Evolutionary conservation across 2,113 vertebrate species (phyloP).

Genomic region (Nestor notabilis): DNA sequence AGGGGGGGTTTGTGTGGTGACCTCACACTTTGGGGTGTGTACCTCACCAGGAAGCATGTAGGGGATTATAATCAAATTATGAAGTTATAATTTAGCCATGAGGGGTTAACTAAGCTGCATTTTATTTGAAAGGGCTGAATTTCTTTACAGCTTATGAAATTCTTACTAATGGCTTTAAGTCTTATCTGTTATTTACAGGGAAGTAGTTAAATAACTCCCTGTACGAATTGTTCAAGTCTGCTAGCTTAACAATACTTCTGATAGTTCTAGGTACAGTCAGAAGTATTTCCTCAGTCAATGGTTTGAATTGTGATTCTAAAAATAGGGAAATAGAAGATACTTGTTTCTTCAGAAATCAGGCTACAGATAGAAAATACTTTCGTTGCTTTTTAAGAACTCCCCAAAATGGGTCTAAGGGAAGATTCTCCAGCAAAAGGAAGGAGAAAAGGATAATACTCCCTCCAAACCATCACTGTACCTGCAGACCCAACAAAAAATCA

Average conservation of each 20-base stretch:
- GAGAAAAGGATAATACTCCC: not conserved
- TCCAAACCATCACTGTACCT: not conserved
- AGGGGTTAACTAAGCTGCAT: not conserved
- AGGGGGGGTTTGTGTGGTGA: not conserved
- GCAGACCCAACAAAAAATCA: not conserved
- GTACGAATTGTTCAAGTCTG: constrained; percentile 2
- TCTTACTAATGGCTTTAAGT: not conserved
- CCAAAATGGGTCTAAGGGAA: not conserved
- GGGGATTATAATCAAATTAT: not conserved
- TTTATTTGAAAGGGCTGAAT: not conserved
- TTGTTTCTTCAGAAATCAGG: not conserved
- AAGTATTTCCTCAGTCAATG: not conserved
- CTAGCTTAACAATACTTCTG: constrained; percentile 5
- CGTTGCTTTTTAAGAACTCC: not conserved
- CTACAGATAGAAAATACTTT: not conserved
- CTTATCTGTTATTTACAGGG: not conserved
- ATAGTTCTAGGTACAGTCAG: not conserved
- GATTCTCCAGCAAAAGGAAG: not conserved
- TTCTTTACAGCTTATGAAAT: not conserved
- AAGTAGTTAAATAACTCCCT: constrained; percentile 16
- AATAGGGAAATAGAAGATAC: not conserved
- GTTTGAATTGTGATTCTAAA: not conserved
- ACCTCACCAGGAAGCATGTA: not conserved
- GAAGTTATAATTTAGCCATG: not conserved
- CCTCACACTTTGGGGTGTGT: not conserved